Percentiles rank a stretch among this genome's conserved stretches.
Evolutionary conservation across 2,797 vertebrate genomes (phyloP).

Genomic region (Ctenosaura bakeri): DNA sequence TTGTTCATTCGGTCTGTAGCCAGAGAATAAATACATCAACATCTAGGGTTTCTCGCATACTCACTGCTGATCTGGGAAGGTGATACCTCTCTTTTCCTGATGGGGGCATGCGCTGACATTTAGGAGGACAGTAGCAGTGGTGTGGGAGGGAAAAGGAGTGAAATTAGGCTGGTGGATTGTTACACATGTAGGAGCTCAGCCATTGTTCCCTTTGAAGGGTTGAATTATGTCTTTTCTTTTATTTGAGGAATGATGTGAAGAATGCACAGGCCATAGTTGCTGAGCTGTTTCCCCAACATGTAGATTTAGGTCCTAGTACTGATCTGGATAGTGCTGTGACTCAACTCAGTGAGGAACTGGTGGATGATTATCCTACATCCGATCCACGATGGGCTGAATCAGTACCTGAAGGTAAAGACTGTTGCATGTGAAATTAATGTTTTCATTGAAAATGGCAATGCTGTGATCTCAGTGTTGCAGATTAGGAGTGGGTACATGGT

Average conservation of each 20-base stretch:
- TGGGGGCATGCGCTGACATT: too few relatives aligned
- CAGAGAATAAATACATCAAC: too few relatives aligned
- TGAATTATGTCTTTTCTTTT: not conserved
- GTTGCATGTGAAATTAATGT: not conserved
- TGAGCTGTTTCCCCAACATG: constrained; percentile 86
- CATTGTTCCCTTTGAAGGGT: not conserved
- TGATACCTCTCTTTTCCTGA: too few relatives aligned
- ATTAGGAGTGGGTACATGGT: too few relatives aligned
- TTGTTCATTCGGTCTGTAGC: too few relatives aligned
- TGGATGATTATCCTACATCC: constrained; percentile 95
- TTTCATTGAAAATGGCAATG: not conserved
- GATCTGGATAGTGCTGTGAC: constrained; percentile 89
- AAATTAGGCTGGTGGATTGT: too few relatives aligned
- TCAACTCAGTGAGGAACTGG: constrained; percentile 90
- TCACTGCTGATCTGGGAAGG: too few relatives aligned
- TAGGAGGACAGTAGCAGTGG: too few relatives aligned
- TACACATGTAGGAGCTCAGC: not conserved
- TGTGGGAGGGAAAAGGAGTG: too few relatives aligned
- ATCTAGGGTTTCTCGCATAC: too few relatives aligned
- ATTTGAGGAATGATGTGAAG: constrained; percentile 87
- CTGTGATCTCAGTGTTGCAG: not conserved
- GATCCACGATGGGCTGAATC: constrained; percentile 98
- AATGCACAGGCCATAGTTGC: constrained; percentile 88
- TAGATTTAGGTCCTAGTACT: constrained; percentile 78
- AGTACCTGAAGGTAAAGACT: constrained; percentile 89